These are phyloP conservation scores for Parazoanthus darwini DNA, from an alignment of 92 coral and sea anemone genomes.

Conservation along the genomic window DNA sequence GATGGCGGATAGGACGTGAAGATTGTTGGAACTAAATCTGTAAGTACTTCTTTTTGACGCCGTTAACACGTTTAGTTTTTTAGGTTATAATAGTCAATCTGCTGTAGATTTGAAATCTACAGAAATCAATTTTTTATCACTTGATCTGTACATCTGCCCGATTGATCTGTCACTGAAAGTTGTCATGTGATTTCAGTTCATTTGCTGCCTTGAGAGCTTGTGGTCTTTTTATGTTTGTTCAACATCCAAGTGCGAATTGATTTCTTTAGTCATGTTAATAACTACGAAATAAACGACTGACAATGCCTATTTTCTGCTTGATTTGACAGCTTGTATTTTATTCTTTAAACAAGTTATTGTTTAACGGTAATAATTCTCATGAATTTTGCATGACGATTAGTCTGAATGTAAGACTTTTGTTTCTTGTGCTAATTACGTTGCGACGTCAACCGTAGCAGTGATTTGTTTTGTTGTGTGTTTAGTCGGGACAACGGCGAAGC, in stretches of 20 bases:
- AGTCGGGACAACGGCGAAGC: not conserved
- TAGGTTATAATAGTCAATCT: no score
- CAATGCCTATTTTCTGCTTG: slow-evolving; percentile 2
- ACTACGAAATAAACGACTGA: not conserved
- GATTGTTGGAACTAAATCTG: no score
- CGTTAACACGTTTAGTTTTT: no score
- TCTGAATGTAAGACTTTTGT: not conserved
- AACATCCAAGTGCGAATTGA: not conserved
- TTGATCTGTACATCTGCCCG: no score
- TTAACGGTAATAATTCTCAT: not conserved
- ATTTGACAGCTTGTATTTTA: not conserved
- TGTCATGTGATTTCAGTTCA: no score
- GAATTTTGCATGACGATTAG: slow-evolving; percentile 17
- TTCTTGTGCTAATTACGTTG: slow-evolving; percentile 58
- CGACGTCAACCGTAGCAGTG: slow-evolving; percentile 21
- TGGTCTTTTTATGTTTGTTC: not conserved
- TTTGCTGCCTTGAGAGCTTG: no score
- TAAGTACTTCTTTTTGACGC: no score
- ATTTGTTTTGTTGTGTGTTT: slow-evolving; percentile 8
- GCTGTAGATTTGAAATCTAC: no score
- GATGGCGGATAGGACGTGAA: no score
- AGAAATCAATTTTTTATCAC: no score
- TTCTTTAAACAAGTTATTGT: not conserved
- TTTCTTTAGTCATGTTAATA: not conserved
- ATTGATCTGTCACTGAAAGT: no score